These are phyloP conservation scores for Chymomyza costata DNA, from an alignment of 1,140 invertebrate species.

Conservation along the genomic window DNA sequence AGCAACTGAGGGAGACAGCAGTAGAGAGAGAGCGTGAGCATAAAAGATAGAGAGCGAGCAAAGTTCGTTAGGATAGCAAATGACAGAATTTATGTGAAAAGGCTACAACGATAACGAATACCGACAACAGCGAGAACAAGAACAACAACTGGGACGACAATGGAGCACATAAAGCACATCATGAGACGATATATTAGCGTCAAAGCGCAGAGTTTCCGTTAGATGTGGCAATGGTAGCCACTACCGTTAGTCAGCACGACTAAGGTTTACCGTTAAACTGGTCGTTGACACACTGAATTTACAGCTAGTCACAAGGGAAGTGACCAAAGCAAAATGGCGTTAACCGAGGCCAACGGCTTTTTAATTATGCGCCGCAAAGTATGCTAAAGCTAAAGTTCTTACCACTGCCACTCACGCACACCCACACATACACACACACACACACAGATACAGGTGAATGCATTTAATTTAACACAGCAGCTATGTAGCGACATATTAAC, in stretches of 20 bases:
- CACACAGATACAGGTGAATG: background rate
- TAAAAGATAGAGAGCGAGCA: slow-evolving; percentile 1
- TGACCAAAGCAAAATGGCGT: too few relatives aligned
- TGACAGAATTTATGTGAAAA: slow-evolving; percentile 36
- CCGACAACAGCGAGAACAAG: slow-evolving; percentile 12
- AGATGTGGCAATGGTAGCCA: slow-evolving; percentile 4
- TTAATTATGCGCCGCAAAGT: slow-evolving; percentile 2
- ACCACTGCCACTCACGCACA: background rate
- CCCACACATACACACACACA: background rate
- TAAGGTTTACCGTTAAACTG: slow-evolving; percentile 2
- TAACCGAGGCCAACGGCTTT: background rate
- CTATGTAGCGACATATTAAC: too few relatives aligned
- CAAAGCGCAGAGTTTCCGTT: slow-evolving; percentile 48
- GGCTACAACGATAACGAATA: too few relatives aligned
- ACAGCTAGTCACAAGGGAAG: background rate
- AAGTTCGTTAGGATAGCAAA: slow-evolving; percentile 39
- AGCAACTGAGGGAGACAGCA: background rate
- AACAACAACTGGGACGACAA: slow-evolving; percentile 11
- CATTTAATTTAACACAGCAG: too few relatives aligned
- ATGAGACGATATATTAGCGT: slow-evolving; percentile 48
- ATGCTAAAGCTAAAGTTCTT: background rate
- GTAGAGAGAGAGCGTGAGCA: background rate
- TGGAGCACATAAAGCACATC: slow-evolving; percentile 41
- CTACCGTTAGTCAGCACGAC: background rate
- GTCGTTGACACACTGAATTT: slow-evolving; percentile 32